A percentile compares a stretch with the other conserved stretches of the same genome.
These are phyloP conservation scores for Amphimedon queenslandica DNA, from an alignment of 37 sponge, comb jelly and placozoan genomes.

Conservation along the genomic window DNA sequence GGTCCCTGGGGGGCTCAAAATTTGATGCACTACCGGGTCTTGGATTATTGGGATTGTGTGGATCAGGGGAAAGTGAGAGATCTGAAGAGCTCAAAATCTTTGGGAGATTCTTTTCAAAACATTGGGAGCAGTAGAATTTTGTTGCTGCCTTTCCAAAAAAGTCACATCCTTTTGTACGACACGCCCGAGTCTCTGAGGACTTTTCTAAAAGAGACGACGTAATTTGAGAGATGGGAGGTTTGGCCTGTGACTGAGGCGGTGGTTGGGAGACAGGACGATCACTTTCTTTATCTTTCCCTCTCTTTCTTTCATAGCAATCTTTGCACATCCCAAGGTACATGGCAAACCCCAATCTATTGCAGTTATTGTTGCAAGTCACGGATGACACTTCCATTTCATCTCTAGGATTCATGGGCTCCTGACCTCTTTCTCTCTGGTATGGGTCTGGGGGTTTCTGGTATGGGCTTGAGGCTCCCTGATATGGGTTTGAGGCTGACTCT, in stretches of 20 bases:
- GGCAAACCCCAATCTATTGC: slow-evolving; percentile 44
- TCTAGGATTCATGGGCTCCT: too few species aligned
- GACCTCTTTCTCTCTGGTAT: too few species aligned
- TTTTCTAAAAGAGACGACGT: too few species aligned
- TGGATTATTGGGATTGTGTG: not conserved
- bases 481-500: not conserved
- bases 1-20: not conserved
- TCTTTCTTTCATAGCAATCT: slow-evolving; percentile 26
- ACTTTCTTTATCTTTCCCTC: not conserved
- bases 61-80: not conserved
- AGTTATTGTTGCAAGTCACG: slow-evolving; percentile 24
- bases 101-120: slow-evolving; percentile 22
- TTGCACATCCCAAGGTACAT: slow-evolving; percentile 47
- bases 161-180: slow-evolving; percentile 38
- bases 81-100: not conserved
- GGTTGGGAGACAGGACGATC: not conserved
- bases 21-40: not conserved
- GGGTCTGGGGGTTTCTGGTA: not conserved
- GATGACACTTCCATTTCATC: too few species aligned
- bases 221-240: not conserved
- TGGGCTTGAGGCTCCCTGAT: not conserved
- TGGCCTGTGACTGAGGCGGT: not conserved
- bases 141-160: slow-evolving; percentile 44
- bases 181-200: slow-evolving; percentile 15
- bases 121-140: slow-evolving; percentile 51